Percentiles rank a stretch among this genome's conserved stretches.
phyloP scores from a whole-genome alignment of 1,140 invertebrate genomes.

The Eueides isabella region DNA sequence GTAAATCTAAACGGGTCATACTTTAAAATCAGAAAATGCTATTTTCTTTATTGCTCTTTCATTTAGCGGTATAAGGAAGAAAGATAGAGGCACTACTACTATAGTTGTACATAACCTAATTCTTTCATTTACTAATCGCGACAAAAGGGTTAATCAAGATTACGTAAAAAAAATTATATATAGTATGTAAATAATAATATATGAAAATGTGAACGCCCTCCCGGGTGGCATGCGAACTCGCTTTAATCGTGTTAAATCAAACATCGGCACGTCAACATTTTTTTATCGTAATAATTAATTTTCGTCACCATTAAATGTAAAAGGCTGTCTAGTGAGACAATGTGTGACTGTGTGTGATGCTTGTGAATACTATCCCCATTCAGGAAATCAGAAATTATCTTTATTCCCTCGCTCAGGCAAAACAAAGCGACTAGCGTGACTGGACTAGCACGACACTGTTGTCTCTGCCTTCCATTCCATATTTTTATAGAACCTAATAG shows the following conservation, averaged over 20 bases:
- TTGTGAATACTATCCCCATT: too few relatives aligned
- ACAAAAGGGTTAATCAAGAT: background rate
- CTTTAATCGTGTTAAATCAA: background rate
- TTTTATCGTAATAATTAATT: too few relatives aligned
- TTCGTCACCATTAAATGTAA: too few relatives aligned
- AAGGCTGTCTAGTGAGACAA: too few relatives aligned
- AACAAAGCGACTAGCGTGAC: too few relatives aligned
- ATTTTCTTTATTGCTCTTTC: background rate
- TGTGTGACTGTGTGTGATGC: too few relatives aligned
- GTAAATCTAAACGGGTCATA: slow-evolving; percentile 4
- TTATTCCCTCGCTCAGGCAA: too few relatives aligned
- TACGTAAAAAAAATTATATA: too few relatives aligned
- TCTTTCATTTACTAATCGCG: background rate
- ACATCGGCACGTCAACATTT: background rate
- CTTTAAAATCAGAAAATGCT: background rate
- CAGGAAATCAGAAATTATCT: too few relatives aligned
- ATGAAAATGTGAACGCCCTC: background rate
- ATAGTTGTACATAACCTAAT: background rate
- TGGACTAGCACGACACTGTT: too few relatives aligned
- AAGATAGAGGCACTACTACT: background rate
- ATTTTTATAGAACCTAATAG: too few relatives aligned
- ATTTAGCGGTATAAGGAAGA: background rate
- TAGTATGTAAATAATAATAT: background rate
- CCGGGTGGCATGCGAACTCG: background rate
- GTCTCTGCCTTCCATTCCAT: too few relatives aligned